phyloP scores from a whole-genome alignment of 2,888 invertebrate species.

The Leptinotarsa peninsularis region DNA sequence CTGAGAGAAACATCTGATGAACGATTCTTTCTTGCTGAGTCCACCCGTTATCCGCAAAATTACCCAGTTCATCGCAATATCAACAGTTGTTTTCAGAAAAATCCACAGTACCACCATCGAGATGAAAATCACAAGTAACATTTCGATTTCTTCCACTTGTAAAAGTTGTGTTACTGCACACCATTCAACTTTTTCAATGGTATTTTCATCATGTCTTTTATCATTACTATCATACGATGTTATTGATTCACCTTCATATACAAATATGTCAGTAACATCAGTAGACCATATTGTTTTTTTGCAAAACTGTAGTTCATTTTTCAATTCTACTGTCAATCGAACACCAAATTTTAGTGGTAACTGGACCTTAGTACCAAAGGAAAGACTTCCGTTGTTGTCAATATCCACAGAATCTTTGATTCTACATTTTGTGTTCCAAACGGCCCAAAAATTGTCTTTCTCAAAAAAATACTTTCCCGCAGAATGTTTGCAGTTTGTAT shows the following conservation, averaged over 20 bases:
- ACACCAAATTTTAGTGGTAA: too few relatives aligned
- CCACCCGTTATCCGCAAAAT: neutral
- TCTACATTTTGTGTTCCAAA: too few relatives aligned
- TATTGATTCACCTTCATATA: neutral
- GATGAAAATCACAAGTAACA: neutral
- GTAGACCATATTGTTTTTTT: neutral
- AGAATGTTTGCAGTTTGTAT: too few relatives aligned
- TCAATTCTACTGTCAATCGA: too few relatives aligned
- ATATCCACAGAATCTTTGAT: too few relatives aligned
- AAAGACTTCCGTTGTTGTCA: too few relatives aligned
- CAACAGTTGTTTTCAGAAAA: neutral
- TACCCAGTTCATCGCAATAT: neutral
- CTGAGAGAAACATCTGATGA: slow-evolving; percentile 3
- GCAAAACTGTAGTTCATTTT: neutral
- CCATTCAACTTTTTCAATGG: too few relatives aligned
- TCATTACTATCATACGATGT: neutral
- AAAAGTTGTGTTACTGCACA: too few relatives aligned
- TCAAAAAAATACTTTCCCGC: too few relatives aligned
- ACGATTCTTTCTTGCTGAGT: neutral
- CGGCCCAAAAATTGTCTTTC: too few relatives aligned
- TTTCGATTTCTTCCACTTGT: neutral
- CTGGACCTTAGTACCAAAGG: too few relatives aligned
- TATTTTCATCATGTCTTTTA: neutral
- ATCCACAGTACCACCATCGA: neutral
- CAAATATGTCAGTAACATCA: neutral